phyloP scores from a whole-genome alignment of 2,888 invertebrate genomes.

The Mesorhabditis sp. region DNA sequence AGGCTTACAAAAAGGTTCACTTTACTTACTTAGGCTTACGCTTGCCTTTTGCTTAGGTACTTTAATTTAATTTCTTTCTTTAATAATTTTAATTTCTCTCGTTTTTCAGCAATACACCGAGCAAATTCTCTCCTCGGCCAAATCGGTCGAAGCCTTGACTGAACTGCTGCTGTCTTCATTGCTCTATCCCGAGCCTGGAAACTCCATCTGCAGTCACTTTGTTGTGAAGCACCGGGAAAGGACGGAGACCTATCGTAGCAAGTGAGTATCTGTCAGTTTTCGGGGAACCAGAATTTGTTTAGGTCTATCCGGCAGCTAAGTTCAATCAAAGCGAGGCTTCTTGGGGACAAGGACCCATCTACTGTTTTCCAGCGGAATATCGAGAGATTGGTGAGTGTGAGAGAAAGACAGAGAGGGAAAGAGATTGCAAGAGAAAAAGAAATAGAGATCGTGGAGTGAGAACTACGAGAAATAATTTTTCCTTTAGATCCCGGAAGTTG shows the following conservation, averaged over 20 bases:
- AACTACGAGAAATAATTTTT: not conserved
- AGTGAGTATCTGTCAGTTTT: constrained; percentile 7
- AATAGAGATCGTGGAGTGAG: not conserved
- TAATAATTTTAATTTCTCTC: constrained; percentile 3
- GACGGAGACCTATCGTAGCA: constrained; percentile 15
- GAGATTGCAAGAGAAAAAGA: not conserved
- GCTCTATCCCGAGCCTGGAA: constrained; percentile 40
- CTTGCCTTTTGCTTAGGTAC: not conserved
- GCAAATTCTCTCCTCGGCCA: constrained; percentile 30
- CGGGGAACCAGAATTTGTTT: not conserved
- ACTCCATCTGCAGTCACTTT: constrained; percentile 32
- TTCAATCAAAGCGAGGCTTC: not conserved
- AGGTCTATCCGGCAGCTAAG: not conserved
- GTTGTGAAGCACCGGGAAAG: constrained; percentile 35
- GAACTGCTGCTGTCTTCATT: constrained; percentile 36
- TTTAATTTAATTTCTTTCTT: not conserved
- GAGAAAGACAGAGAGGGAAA: not conserved
- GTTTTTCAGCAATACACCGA: constrained; percentile 18
- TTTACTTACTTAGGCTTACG: no score
- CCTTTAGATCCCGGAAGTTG: not conserved
- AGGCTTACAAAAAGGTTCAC: no score
- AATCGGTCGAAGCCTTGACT: constrained; percentile 38
- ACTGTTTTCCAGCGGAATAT: constrained; percentile 11
- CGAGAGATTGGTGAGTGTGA: constrained; percentile 11
- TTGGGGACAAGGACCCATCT: not conserved